phyloP scores from a whole-genome alignment of 2,888 invertebrate genomes.

The Drosophila putrida region DNA sequence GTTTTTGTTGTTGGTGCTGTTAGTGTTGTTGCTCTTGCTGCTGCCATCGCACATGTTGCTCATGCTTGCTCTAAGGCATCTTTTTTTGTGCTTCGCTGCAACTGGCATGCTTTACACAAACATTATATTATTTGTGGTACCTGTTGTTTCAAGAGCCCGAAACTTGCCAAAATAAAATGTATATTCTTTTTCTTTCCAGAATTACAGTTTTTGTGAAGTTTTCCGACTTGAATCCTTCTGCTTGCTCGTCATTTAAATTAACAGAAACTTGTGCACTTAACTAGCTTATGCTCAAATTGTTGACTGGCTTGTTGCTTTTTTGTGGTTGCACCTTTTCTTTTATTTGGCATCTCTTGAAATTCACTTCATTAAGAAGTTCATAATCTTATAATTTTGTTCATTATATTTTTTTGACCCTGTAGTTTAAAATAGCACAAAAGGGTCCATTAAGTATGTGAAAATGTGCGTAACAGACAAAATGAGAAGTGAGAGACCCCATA shows the following conservation, averaged over 20 bases:
- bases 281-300: conserved; percentile 30
- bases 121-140: conserved; percentile 29
- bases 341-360: conserved; percentile 20
- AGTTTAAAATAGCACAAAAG: neutral
- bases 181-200: conserved; percentile 33
- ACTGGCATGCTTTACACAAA: conserved; percentile 43
- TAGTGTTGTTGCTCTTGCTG: conserved; percentile 12
- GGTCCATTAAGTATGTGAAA: no score
- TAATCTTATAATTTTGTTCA: conserved; percentile 8
- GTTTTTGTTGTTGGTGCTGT: conserved; percentile 8
- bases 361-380: conserved; percentile 38
- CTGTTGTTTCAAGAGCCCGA: conserved; percentile 45
- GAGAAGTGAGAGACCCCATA: no score
- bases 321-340: conserved; percentile 21
- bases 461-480: no score
- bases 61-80: conserved; percentile 34
- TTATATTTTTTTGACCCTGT: conserved; percentile 2
- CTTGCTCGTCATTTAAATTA: conserved; percentile 45
- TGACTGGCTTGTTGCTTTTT: conserved; percentile 16
- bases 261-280: conserved; percentile 43
- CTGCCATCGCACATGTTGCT: conserved; percentile 43
- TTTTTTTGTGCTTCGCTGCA: conserved; percentile 24
- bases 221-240: conserved; percentile 14
- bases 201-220: conserved; percentile 40
- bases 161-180: conserved; percentile 46